Evolutionary conservation across 2,888 invertebrate species (phyloP), one percentile per base, ranked within the genome.

Genomic region (Apamea sordens): DNA sequence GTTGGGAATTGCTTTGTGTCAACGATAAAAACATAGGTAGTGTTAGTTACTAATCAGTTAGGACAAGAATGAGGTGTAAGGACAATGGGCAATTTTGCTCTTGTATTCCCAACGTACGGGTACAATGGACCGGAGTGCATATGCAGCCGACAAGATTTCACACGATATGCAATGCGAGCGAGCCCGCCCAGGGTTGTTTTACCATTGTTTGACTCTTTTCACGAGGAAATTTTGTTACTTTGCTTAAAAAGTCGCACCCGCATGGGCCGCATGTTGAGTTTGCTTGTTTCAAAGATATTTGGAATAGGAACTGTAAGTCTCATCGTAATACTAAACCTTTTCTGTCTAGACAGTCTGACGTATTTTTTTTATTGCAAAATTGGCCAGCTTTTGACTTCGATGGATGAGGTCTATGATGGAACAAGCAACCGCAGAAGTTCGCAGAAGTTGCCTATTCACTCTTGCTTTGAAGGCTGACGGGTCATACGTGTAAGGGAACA

Each of bases 1-100:
- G 94, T 94, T 95, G 95, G 91, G 94, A 95, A 95, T 92, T 90
- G 92, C 94, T 94, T 95, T 95, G 94, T 95, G 93, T 93, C 92
- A 93, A 93, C 92, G 86, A 92, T 92, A 94, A 95, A 93, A 94
- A 95, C 93, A 91, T 85, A n/a, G n/a, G n/a, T n/a, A 89, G 93
- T 91, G 92, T 93, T 92, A 92, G 92, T 93, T 94, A 94, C 94
- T 95, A 95, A 95, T 96, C 94, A 94, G 93, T 92, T 93, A 95
- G 94, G 94, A 94, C 93, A 93, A 92, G 90, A 90, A 90, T 89
- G 83, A 92, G 92, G 92, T 93, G 90, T 92, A 94, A 94, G 94
- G 94, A 95, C 95, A 95, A 95, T 95, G 89, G 92, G 92, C 90
- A 92, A 93, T 92, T 94, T 92, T 91, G 86, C 90, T 93, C 89